phyloP scores from a whole-genome alignment of 1,140 invertebrate species.

The Bombus sibiricus region DNA sequence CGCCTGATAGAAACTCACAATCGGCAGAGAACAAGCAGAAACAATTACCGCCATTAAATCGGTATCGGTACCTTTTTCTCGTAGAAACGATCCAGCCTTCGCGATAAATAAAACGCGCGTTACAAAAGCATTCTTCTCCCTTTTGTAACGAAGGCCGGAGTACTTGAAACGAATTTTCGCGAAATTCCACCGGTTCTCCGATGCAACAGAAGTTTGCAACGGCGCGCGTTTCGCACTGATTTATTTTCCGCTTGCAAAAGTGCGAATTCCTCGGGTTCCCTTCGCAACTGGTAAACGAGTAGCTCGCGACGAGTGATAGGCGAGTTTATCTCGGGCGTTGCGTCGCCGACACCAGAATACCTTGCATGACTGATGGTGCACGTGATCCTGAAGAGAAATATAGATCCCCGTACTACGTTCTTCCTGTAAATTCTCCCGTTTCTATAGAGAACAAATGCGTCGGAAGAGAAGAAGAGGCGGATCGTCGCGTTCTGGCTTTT shows the following conservation, averaged over 20 bases:
- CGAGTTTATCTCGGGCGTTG: constrained; percentile 49
- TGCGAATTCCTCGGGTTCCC: constrained; percentile 29
- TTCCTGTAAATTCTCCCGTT: constrained; percentile 26
- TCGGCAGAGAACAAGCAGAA: not conserved
- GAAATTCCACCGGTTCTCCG: not conserved
- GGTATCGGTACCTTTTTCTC: not conserved
- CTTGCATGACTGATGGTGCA: constrained; percentile 40
- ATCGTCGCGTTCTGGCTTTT: not conserved
- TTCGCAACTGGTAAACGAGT: constrained; percentile 30
- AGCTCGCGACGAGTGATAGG: constrained; percentile 34
- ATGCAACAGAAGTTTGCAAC: not conserved
- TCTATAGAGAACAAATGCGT: not conserved
- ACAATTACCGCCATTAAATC: too few species aligned
- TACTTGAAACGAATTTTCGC: constrained; percentile 8
- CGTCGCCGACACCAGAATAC: constrained; percentile 33
- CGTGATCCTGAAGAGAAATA: constrained; percentile 40
- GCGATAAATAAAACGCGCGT: constrained; percentile 12
- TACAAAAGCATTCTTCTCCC: not conserved
- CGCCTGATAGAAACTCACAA: not conserved
- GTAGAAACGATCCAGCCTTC: not conserved
- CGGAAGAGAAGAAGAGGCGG: constrained; percentile 24
- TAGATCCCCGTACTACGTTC: constrained; percentile 9
- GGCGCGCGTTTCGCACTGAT: not conserved
- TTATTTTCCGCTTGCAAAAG: constrained; percentile 42
- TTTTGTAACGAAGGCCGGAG: not conserved